A percentile compares a stretch with the other conserved stretches of the same genome.
Conservation (phyloP, 2,113 vertebrate species). For the Helogale parvula region DNA sequence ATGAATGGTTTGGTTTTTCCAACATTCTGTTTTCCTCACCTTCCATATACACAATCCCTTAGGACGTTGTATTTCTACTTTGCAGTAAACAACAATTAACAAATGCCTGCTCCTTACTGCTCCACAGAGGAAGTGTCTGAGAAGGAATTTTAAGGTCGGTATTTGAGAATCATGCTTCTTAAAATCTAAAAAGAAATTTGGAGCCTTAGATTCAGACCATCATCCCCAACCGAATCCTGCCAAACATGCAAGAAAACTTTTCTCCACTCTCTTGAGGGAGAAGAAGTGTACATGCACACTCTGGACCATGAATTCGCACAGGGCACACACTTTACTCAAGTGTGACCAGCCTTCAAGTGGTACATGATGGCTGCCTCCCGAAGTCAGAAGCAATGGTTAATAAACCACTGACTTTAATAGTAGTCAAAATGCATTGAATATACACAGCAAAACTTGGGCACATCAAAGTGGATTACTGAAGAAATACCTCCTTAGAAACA, state of each 20-base stretch:
- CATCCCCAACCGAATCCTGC: neutral
- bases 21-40: slow-evolving; percentile 73
- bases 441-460: neutral
- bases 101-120: neutral
- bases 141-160: neutral
- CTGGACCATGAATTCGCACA: neutral
- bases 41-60: neutral
- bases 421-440: neutral
- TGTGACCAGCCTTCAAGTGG: neutral
- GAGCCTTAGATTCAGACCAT: neutral
- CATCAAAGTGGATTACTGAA: neutral
- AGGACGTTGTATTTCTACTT: neutral
- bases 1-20: slow-evolving; percentile 68
- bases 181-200: neutral
- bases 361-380: neutral
- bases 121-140: neutral
- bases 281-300: neutral
- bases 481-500: neutral
- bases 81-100: neutral
- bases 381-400: neutral
- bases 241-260: neutral
- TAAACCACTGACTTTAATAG: neutral
- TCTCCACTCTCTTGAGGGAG: neutral
- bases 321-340: neutral
- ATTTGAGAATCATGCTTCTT: neutral